Evolutionary conservation across 2,888 invertebrate genomes (phyloP), one percentile per base, ranked within the genome.

Genomic region (Drosophila neonasuta): DNA sequence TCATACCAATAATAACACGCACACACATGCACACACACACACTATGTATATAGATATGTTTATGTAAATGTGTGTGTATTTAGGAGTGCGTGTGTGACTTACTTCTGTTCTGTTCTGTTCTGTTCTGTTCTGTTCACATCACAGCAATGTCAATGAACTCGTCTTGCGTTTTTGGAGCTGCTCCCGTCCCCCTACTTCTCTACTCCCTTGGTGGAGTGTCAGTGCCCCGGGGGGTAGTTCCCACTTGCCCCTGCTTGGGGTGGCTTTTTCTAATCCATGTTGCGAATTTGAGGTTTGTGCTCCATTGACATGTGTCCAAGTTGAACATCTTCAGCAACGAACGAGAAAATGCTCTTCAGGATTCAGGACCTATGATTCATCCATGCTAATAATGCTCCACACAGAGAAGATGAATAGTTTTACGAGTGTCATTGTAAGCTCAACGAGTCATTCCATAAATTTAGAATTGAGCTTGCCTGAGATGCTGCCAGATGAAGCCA

Each of bases 111-210:
- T 36, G 6, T 36, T 34, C 3, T 17, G 2, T 67, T 61, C 58
- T 48, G 44, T 52, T 29, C 36, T 36, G n/a, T 52, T 29, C 36
- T 36, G n/a, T 36, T 36, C 4, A 41, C 45, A 58, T 44, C 45
- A 45, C 17, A 44, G 15, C 51, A 55, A 74, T 66, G 80, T 80
- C 80, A 80, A 68, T 74, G 80, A 80, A 83, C 86, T 46, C 49
- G 51, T 39, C 44, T 51, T 24, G 24, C 39, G 41, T 48, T 68
- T 74, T 64, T 45, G 54, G 68, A 15, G 36, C 30, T 57, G 45
- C 34, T 39, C 20, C 9, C 8, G 10, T 7, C n/a, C 34, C 34
- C 36, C 36, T 24, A 24, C 24, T 24, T 24, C 24, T 0, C 24
- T 24, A 0, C 24, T n/a, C 17, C 30, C 10, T 32, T 39, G 15